Evolutionary conservation across 2,113 vertebrate genomes (phyloP), one percentile per base, ranked within the genome.

Genomic region (Tamias sibiricus): DNA sequence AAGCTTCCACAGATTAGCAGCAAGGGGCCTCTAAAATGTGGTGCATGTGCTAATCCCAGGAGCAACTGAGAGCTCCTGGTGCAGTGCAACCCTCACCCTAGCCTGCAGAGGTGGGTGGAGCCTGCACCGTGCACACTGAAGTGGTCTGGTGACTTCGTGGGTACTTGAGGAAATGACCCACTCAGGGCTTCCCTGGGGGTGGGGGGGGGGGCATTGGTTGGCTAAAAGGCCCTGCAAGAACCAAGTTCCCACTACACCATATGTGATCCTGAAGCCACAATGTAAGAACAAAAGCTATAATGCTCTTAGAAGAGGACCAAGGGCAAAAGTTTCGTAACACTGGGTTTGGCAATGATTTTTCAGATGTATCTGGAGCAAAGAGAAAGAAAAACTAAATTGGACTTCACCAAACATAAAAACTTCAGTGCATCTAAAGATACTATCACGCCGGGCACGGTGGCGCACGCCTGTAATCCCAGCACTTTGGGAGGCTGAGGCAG

Each of bases 71-170:
- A 52, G 32, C 16, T 12, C 2, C 8, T 7, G 35, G 62, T 2
- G 20, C 26, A 30, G 28, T 9, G 24, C 24, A 26, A 22, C 10
- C 11, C 35, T 6, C 0, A 1, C 30, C 14, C 17, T 54, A 57
- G 52, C 42, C 77, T 52, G 22, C 1, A 32, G 74, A 71, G 47
- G 2, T 52, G 74, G 30, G 81, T 26, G 0, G 3, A 24, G 14
- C 14, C 75, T 19, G 1, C 6, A 0, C 20, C 5, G 47, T 0
- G 32, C 26, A 30, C 5, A 6, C 47, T 54, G 2, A 28, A 14
- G 44, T 40, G 44, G 42, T 89, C 59, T 32, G 52, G 37, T 64
- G 28, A 49, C 14, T 52, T 37, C 20, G 32, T 75, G 37, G 28
- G 10, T 62, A 32, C 19, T 24, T 88, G 37, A 1, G 13, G 37